These are phyloP conservation scores for Urocynchramus pylzowi DNA, from an alignment of 2,113 vertebrate genomes.

Conservation along the genomic window DNA sequence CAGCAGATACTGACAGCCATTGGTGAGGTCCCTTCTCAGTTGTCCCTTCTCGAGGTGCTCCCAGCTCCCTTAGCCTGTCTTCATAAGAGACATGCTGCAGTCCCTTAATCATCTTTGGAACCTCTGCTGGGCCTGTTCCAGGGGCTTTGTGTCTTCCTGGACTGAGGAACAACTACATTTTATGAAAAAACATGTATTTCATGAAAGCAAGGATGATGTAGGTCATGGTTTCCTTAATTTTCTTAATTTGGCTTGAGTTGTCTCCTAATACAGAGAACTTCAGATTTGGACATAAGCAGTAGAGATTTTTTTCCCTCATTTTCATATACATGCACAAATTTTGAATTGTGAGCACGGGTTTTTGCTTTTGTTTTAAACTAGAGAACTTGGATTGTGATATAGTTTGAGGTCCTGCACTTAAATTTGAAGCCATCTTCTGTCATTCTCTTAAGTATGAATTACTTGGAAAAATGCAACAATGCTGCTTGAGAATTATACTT, in stretches of 20 bases:
- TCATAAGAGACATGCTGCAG: neutral
- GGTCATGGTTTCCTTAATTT: neutral
- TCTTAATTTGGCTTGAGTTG: neutral
- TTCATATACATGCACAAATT: neutral
- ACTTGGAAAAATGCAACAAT: neutral
- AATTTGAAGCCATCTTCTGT: neutral
- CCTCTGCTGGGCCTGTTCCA: neutral
- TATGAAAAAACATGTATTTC: neutral
- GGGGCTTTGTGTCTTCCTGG: neutral
- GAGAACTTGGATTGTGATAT: neutral
- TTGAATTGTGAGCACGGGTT: neutral
- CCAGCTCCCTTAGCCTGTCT: neutral
- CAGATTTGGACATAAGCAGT: neutral
- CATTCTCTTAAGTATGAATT: neutral
- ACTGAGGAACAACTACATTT: neutral
- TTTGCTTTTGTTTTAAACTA: neutral
- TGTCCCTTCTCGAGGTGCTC: neutral
- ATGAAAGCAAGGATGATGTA: neutral
- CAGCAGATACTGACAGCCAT: neutral
- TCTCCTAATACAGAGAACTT: neutral
- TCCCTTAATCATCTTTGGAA: neutral
- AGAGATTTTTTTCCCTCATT: neutral
- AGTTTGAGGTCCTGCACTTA: neutral
- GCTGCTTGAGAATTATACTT: neutral
- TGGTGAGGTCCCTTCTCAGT: neutral